Conservation (phyloP, 2,113 vertebrate species). For the Thamnophis sirtalis region DNA sequence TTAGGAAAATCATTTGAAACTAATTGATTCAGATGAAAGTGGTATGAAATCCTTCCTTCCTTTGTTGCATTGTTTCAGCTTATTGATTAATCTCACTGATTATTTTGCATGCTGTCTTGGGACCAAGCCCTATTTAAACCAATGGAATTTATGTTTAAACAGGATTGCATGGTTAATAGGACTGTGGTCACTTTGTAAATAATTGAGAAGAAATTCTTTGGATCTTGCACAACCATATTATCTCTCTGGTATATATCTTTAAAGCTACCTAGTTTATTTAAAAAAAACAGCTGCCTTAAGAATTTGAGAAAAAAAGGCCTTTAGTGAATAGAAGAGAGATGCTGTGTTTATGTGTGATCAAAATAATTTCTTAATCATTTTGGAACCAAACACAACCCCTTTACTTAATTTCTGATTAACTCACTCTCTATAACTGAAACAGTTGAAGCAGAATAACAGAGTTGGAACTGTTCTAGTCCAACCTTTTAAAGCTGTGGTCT, state of each 20-base stretch:
- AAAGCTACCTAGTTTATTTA: neutral
- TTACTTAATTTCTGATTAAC: neutral
- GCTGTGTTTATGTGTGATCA: neutral
- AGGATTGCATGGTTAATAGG: neutral
- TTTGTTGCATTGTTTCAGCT: neutral
- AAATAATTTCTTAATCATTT: neutral
- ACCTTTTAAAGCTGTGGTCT: neutral
- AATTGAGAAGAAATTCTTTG: neutral
- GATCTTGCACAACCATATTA: neutral
- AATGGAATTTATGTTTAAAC: neutral
- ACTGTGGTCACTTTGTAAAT: neutral
- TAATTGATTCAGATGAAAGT: neutral
- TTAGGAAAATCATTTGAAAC: neutral
- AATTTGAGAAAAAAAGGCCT: neutral
- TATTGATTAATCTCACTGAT: neutral
- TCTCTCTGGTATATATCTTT: neutral
- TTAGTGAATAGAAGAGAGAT: neutral
- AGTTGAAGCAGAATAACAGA: neutral
- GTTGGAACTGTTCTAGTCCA: neutral
- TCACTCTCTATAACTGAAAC: neutral
- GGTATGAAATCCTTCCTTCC: neutral
- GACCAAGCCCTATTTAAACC: neutral
- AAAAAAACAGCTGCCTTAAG: neutral
- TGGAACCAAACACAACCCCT: neutral
- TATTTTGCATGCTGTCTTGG: neutral